A percentile compares a stretch with the other conserved stretches of the same genome.
phyloP scores from a whole-genome alignment of 2,888 invertebrate genomes.

The Cynaeus angustus region DNA sequence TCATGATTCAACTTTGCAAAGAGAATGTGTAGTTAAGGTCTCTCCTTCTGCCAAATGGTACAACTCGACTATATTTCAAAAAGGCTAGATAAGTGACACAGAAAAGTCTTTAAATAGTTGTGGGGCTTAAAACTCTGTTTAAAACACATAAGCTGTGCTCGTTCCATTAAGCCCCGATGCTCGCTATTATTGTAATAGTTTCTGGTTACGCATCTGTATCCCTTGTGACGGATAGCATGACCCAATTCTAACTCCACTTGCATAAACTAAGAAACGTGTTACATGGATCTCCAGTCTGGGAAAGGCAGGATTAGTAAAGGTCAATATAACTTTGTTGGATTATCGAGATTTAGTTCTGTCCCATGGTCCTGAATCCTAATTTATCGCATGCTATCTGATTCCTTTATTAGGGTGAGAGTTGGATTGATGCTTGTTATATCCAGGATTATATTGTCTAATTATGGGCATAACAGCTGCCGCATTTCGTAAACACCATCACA shows the following conservation, averaged over 20 bases:
- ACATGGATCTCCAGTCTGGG: slow-evolving; percentile 52
- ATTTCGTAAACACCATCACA: slow-evolving; percentile 36
- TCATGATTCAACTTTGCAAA: slow-evolving; percentile 9
- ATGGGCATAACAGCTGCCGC: slow-evolving; percentile 39
- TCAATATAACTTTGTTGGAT: slow-evolving; percentile 67
- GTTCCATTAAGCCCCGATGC: slow-evolving; percentile 28
- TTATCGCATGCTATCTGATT: slow-evolving; percentile 56
- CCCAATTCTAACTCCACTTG: slow-evolving; percentile 37
- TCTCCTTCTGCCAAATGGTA: slow-evolving; percentile 16
- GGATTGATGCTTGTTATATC: slow-evolving; percentile 48
- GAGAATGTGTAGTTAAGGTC: slow-evolving; percentile 24
- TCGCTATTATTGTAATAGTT: slow-evolving; percentile 41
- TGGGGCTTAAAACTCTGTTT: slow-evolving; percentile 10
- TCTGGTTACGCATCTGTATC: slow-evolving; percentile 42
- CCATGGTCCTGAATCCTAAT: slow-evolving; percentile 63
- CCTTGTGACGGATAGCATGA: slow-evolving; percentile 39
- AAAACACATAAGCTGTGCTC: slow-evolving; percentile 32
- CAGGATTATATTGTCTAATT: slow-evolving; percentile 49
- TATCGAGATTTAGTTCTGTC: slow-evolving; percentile 65
- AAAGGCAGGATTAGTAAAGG: slow-evolving; percentile 62
- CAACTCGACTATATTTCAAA: slow-evolving; percentile 8
- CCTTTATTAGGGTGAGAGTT: slow-evolving; percentile 45
- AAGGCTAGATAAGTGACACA: background rate
- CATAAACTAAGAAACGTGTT: slow-evolving; percentile 59
- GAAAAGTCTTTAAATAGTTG: slow-evolving; percentile 18